These are phyloP conservation scores for Coenonympha glycerion DNA, from an alignment of 2,888 invertebrate genomes.

Conservation along the genomic window DNA sequence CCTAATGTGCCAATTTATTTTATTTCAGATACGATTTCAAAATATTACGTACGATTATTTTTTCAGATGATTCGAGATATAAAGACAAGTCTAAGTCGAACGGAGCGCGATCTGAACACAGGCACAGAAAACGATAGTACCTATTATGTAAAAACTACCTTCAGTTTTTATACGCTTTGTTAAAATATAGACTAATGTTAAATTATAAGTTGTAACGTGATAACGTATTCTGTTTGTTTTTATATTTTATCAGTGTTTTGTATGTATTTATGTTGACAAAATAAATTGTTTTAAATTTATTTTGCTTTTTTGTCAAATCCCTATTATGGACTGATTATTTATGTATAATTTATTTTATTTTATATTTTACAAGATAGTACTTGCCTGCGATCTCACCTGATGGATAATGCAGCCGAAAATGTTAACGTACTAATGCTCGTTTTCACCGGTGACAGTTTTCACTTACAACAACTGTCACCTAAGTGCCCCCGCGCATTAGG, in stretches of 20 bases:
- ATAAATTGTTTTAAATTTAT: constrained; percentile 1
- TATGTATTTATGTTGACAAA: not conserved
- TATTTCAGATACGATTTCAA: not conserved
- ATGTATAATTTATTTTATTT: no score
- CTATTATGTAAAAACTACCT: not conserved
- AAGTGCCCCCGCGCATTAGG: no score
- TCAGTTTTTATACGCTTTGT: not conserved
- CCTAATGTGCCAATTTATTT: no score
- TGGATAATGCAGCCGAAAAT: no score
- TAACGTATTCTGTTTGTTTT: not conserved
- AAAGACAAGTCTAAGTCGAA: constrained; percentile 60
- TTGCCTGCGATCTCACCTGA: no score
- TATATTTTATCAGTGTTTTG: not conserved
- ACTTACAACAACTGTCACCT: no score
- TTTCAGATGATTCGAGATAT: constrained; percentile 58
- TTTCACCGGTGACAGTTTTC: no score
- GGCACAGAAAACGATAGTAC: constrained; percentile 61
- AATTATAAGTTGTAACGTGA: constrained; percentile 1
- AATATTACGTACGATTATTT: constrained; percentile 9
- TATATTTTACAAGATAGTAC: no score
- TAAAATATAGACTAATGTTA: not conserved
- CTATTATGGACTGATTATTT: not conserved
- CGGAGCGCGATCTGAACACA: constrained; percentile 60
- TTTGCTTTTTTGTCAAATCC: not conserved
- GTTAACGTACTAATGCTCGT: no score